Base-by-base conservation (phyloP, 1,140 invertebrate species). In the Drosophila paulistorum region DNA sequence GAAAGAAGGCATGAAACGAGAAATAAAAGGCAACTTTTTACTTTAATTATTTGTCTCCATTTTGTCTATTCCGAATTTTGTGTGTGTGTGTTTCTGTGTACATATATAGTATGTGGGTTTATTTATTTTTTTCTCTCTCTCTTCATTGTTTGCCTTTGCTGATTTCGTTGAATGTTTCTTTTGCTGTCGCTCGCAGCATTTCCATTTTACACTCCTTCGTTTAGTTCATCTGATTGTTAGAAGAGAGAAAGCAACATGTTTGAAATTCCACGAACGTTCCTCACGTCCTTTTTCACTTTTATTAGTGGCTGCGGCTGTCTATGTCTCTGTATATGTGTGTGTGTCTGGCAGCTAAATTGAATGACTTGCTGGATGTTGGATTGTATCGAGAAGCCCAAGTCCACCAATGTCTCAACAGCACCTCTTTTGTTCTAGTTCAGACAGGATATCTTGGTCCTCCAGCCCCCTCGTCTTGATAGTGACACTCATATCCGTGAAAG, bases 401-500 rank as follows among this genome's bases (percentile, higher is more conserved):
- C n/a, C 66, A 45, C 37, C 30, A 51, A 39, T 39, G 37, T 39
- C 37, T 39, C 37, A 39, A 39, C 37, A 39, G 37, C 37, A 39
- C 37, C 37, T 39, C 37, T 30, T 55, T 62, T 57, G 35, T 58
- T 58, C 62, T 68, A 84, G 80, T 87, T 72, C 71, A 66, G 54
- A 26, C 69, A 69, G 71, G 77, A 81, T 68, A 84, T 80, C 11
- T 42, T 23, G 35, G 10, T 4, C 23, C 23, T 2, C 3, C 23
- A 26, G 35, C 65, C 71, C 68, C 71, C 68, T 66, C 55, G 63
- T 72, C 76, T 89, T 77, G 80, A 89, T 87, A 80, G 84, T 89
- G 84, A 89, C 84, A 84, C 83, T 86, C 83, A 57, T 79, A 82
- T 87, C 83, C 83, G 76, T 87, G 80, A 77, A 87, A 87, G 79